Evolutionary conservation across 2,113 vertebrate genomes (phyloP).

Genomic region (Lampris megalopsis): DNA sequence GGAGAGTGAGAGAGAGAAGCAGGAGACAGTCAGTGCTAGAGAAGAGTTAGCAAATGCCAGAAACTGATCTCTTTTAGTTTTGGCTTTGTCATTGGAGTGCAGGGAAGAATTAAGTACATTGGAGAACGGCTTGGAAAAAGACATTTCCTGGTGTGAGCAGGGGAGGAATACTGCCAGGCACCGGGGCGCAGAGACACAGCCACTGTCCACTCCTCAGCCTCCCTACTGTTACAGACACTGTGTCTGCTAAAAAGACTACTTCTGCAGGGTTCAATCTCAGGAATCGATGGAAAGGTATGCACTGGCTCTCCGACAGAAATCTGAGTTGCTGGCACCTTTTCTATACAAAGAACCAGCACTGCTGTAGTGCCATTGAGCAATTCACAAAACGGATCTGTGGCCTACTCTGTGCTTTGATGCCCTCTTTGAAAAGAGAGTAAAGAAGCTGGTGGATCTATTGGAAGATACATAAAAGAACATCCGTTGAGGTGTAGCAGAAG

Average conservation of each 20-base stretch:
- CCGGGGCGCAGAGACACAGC: slow-evolving; percentile 22
- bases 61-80: slow-evolving; percentile 33
- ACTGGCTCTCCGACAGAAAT: slow-evolving; percentile 24
- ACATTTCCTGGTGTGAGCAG: slow-evolving; percentile 63
- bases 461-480: too few species aligned
- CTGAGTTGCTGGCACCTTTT: slow-evolving; percentile 37
- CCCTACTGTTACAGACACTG: slow-evolving; percentile 1
- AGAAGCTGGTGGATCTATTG: too few species aligned
- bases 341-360: background rate
- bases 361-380: background rate
- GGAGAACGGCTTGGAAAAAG: slow-evolving; percentile 68
- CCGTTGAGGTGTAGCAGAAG: too few species aligned
- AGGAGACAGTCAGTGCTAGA: slow-evolving; percentile 12
- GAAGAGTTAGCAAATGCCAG: slow-evolving; percentile 11
- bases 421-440: background rate
- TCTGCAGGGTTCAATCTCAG: slow-evolving; percentile 15
- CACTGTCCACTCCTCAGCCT: slow-evolving; percentile 13
- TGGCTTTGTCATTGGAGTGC: slow-evolving; percentile 40
- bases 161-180: slow-evolving; percentile 34
- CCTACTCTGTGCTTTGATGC: background rate
- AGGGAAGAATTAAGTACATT: slow-evolving; percentile 42
- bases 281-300: slow-evolving; percentile 5
- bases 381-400: background rate
- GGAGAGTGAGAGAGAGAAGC: slow-evolving; percentile 5
- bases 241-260: background rate